Evolutionary conservation across 2,888 invertebrate genomes (phyloP).

Genomic region (Girardia tigrina): DNA sequence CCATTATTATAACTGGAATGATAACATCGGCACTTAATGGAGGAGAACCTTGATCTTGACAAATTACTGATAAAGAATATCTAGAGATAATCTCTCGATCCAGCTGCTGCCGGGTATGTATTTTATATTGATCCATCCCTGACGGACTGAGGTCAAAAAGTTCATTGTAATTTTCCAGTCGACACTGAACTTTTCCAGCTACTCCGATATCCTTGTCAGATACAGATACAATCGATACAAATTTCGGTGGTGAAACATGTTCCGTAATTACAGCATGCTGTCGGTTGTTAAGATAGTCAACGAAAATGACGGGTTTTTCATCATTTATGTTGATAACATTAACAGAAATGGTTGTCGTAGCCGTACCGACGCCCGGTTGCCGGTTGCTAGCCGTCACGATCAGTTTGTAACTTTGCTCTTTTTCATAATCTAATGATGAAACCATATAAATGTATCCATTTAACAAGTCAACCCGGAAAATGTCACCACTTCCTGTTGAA

Average conservation of each 20-base stretch:
- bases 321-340: constrained; percentile 34
- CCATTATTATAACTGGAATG: constrained; percentile 15
- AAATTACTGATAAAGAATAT: constrained; percentile 3
- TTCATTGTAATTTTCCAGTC: constrained; percentile 25
- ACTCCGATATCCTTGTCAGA: constrained; percentile 30
- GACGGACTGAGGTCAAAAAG: background rate
- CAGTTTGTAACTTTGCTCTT: constrained; percentile 20
- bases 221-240: constrained; percentile 21
- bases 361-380: background rate
- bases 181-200: constrained; percentile 30
- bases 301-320: constrained; percentile 30
- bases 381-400: constrained; percentile 26
- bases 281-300: constrained; percentile 33
- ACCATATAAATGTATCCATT: constrained; percentile 26
- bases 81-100: constrained; percentile 20
- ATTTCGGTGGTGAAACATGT: constrained; percentile 20
- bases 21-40: background rate
- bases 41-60: constrained; percentile 21
- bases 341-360: constrained; percentile 20
- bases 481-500: constrained; percentile 9
- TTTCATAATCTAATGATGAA: constrained; percentile 30
- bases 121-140: constrained; percentile 12
- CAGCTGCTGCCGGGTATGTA: constrained; percentile 25
- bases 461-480: background rate
- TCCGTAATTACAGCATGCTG: constrained; percentile 33